Base-by-base conservation (phyloP, 2,888 invertebrate genomes). In the Odontothrips loti region DNA sequence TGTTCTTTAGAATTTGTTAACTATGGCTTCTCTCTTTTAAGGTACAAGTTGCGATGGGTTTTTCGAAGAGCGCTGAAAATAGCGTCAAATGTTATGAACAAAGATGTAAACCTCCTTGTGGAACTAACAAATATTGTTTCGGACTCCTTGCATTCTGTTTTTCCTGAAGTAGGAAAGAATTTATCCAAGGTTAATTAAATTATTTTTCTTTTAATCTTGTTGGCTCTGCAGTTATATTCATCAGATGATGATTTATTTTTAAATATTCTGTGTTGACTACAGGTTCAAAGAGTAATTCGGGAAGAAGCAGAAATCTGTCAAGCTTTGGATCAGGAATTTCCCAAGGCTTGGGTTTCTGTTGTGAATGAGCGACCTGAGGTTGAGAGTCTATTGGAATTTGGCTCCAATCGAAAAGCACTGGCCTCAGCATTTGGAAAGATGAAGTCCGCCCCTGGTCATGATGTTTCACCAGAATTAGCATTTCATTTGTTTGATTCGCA, bases 401-500 rank as follows among this genome's bases (percentile, higher is more conserved):
- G 68, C n/a, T 75, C 68, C n/a, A 75, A 75, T 12, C 68, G 68
- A 75, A 27, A 10, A 12, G 68, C 68, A 27, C 27, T 75, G 10
- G 27, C 68, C 10, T n/a, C 58, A 20, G 58, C 58, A 17, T 58
- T 20, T 58, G n/a, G 6, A 0, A 58, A 87, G 8, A 86, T 94
- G 82, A 90, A 89, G 83, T 89, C 93, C 81, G 88, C 92, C 79
- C 92, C 93, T 84, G 88, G 90, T 84, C 90, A 93, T 0, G 94
- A 93, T 6, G 91, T 95, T 82, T 88, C 92, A 1, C 88, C 89
- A 12, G 95, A 93, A 0, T 95, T 93, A 81, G 91, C 94, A 0
- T 94, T 92, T 86, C 93, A 92, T 87, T 86, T 96, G 27, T 94
- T 93, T 84, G 94, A 95, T 86, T 93, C 94, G 0, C 92, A 93